Conservation (phyloP, 1,140 invertebrate species). For the Schlechtendalia chinensis region DNA sequence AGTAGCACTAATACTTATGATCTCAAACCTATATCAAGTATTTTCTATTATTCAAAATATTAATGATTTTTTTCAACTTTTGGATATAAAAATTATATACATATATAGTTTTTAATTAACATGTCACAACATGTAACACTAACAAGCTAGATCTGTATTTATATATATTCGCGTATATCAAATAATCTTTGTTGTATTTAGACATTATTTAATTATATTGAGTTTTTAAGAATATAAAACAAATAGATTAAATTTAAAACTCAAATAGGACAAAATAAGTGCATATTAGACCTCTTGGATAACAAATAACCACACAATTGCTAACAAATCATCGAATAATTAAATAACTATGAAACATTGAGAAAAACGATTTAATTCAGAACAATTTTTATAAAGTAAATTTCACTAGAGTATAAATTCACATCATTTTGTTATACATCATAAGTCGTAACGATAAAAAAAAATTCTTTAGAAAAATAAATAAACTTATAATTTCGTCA, state of each 20-base stretch:
- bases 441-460: too few species aligned
- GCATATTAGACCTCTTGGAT: background rate
- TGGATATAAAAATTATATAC: background rate
- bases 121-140: background rate
- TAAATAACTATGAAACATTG: background rate
- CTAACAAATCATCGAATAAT: background rate
- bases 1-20: slow-evolving; percentile 83
- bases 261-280: background rate
- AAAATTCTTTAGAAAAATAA: too few species aligned
- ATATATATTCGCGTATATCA: background rate
- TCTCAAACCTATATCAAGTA: slow-evolving; percentile 63
- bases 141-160: background rate
- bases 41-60: background rate
- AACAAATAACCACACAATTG: background rate
- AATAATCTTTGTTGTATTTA: background rate
- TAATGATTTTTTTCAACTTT: background rate
- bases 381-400: too few species aligned
- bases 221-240: background rate
- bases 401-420: too few species aligned
- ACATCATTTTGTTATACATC: too few species aligned
- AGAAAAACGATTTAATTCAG: background rate
- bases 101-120: background rate
- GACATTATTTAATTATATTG: background rate
- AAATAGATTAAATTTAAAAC: background rate
- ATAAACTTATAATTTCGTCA: too few species aligned